Percentiles rank a stretch among this genome's conserved stretches.
phyloP scores from a whole-genome alignment of 1,140 invertebrate species.

The Achatina immaculata region DNA sequence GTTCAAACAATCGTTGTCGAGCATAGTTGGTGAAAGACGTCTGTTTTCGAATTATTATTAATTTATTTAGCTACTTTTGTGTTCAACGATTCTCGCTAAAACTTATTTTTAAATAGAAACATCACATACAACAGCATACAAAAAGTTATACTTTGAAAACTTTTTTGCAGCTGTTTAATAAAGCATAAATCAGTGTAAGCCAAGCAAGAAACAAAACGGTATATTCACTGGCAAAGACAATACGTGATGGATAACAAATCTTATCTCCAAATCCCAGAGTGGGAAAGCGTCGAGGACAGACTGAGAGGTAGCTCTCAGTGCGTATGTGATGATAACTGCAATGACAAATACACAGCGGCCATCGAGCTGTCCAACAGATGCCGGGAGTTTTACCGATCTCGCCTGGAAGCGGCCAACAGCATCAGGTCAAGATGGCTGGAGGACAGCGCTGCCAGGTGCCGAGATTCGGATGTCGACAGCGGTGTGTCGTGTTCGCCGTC shows the following conservation, averaged over 20 bases:
- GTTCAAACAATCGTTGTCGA: too few relatives aligned
- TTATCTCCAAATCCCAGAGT: neutral
- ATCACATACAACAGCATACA: too few relatives aligned
- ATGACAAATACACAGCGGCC: conserved; percentile 58
- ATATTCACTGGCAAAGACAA: too few relatives aligned
- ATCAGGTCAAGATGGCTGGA: conserved; percentile 42
- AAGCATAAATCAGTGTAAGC: too few relatives aligned
- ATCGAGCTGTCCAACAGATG: conserved; percentile 63
- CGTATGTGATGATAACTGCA: neutral
- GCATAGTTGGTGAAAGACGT: too few relatives aligned
- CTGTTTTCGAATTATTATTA: too few relatives aligned
- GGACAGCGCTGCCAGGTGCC: conserved; percentile 6
- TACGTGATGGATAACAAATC: neutral
- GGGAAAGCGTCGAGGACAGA: neutral
- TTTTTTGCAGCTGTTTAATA: too few relatives aligned
- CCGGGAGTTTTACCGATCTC: conserved; percentile 57
- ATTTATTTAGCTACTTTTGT: too few relatives aligned
- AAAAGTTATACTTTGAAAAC: too few relatives aligned
- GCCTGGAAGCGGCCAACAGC: conserved; percentile 51
- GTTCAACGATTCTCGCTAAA: too few relatives aligned
- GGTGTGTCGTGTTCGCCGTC: conserved; percentile 21
- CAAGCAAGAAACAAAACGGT: too few relatives aligned
- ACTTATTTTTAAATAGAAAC: too few relatives aligned
- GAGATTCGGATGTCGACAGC: neutral
- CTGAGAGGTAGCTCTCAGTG: neutral